Base-by-base conservation (phyloP, 2,797 vertebrate genomes). In the Threskiornis aethiopicus region DNA sequence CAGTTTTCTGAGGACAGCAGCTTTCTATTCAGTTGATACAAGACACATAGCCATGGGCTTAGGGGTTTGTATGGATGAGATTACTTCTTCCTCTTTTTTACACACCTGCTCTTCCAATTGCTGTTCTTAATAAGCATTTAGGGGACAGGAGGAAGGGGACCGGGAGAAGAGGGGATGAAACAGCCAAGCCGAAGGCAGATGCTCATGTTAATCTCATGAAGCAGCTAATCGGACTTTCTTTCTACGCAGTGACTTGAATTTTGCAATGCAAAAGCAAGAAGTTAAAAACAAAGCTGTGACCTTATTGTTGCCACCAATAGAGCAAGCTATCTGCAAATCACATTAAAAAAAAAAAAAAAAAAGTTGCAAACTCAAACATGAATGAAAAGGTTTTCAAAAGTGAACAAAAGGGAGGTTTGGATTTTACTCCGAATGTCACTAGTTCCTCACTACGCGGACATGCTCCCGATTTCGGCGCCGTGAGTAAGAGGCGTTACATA, bases 401-500 rank as follows among this genome's bases (percentile, higher is more conserved):
- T 10, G 28, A 90, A 66, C 6, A 29, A 93, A 85, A 80, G 9
- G 54, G 13, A 84, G 49, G 11, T 67, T 89, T 92, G 31, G 37
- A 67, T 83, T 91, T 77, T 92, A 55, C 58, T 91, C 46, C 5
- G 3, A 20, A 62, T 93, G 73, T 84, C 52, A 46, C 28, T 67
- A 65, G 49, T 59, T 91, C 57, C 71, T 83, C 39, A 49, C 71
- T 81, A 29, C 5, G 2, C 0, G 11, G 72, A 72, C 88, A 31
- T 20, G 26, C 24, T 85, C 80, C 65, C 28, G 64, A 64, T 80
- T 92, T 85, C 2, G 3, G 47, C 58, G 75, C 72, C 10, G 13
- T 96, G 90, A 96, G 89, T 96, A 96, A 96, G 82, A 93, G 47
- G 28, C 0, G 0, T 96, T 94, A 92, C 26, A 15, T 85, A 94